A percentile compares a stretch with the other conserved stretches of the same genome.
Conservation (phyloP, 2,888 invertebrate species). For the Sympetrum striolatum region DNA sequence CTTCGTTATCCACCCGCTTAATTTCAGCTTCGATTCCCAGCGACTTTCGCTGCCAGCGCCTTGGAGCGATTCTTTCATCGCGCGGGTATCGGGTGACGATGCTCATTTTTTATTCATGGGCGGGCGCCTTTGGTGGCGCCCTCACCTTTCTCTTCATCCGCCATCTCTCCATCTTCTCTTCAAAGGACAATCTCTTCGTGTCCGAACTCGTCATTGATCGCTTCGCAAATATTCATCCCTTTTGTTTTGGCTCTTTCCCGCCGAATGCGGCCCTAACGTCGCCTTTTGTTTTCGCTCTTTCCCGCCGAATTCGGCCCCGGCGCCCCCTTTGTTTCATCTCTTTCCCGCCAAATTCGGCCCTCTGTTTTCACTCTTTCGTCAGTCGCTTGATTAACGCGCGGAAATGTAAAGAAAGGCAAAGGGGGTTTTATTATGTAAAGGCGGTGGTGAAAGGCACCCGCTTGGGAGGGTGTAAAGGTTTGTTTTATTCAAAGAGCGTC, state of each 20-base stretch:
- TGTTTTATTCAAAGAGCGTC: not conserved
- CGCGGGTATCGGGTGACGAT: not conserved
- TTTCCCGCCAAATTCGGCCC: not conserved
- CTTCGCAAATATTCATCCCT: not conserved
- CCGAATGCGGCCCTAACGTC: not conserved
- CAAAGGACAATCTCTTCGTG: not conserved
- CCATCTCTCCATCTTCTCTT: not conserved
- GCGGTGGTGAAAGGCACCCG: not conserved
- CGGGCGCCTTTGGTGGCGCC: not conserved
- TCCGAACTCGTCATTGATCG: not conserved
- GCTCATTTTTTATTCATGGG: not conserved
- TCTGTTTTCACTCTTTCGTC: not conserved
- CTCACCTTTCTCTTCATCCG: not conserved
- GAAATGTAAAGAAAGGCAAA: not conserved
- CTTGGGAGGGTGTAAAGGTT: not conserved
- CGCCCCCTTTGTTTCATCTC: not conserved
- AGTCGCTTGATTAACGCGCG: not conserved
- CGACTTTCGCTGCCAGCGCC: not conserved
- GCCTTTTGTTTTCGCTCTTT: not conserved
- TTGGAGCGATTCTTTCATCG: not conserved
- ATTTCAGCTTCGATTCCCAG: not conserved
- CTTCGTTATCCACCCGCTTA: not conserved
- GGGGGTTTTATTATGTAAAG: not conserved
- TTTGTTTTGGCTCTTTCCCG: not conserved
- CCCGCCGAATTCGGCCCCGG: not conserved